These are phyloP conservation scores for Mesochorus sp. DNA, from an alignment of 2,888 invertebrate genomes.

Conservation along the genomic window DNA sequence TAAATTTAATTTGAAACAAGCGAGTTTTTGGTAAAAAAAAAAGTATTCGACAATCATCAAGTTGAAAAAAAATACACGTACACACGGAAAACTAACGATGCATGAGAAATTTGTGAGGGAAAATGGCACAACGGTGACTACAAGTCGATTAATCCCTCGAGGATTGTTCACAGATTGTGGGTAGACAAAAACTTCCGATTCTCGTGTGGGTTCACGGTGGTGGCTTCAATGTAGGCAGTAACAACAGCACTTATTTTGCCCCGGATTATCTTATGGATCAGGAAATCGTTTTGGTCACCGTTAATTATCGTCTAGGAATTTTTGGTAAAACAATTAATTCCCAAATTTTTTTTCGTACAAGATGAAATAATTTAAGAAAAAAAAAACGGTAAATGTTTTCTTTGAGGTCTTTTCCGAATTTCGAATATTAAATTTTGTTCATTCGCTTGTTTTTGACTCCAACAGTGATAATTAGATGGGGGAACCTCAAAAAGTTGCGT, in stretches of 20 bases:
- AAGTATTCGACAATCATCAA: too few relatives aligned
- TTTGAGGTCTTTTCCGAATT: too few relatives aligned
- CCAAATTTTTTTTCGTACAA: neutral
- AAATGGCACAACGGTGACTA: neutral
- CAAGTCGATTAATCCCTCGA: conserved; percentile 4
- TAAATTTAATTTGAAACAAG: too few relatives aligned
- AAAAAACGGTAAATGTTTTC: neutral
- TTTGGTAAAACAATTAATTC: conserved; percentile 70
- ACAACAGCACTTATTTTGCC: conserved; percentile 66
- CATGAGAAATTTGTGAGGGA: neutral
- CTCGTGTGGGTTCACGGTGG: conserved; percentile 75
- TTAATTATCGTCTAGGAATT: conserved; percentile 76
- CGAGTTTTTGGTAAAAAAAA: too few relatives aligned
- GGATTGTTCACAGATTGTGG: conserved; percentile 59
- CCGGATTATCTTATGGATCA: conserved; percentile 75
- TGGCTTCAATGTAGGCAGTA: conserved; percentile 67
- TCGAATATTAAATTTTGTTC: too few relatives aligned
- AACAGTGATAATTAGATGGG: too few relatives aligned
- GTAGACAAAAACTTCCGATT: conserved; percentile 69
- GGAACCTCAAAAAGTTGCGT: too few relatives aligned
- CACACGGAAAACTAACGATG: too few relatives aligned
- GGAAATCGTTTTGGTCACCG: conserved; percentile 73
- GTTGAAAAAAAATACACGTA: too few relatives aligned
- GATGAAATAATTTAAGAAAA: neutral
- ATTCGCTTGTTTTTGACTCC: too few relatives aligned